phyloP scores from a whole-genome alignment of 2,113 vertebrate species.

The Astur gentilis region DNA sequence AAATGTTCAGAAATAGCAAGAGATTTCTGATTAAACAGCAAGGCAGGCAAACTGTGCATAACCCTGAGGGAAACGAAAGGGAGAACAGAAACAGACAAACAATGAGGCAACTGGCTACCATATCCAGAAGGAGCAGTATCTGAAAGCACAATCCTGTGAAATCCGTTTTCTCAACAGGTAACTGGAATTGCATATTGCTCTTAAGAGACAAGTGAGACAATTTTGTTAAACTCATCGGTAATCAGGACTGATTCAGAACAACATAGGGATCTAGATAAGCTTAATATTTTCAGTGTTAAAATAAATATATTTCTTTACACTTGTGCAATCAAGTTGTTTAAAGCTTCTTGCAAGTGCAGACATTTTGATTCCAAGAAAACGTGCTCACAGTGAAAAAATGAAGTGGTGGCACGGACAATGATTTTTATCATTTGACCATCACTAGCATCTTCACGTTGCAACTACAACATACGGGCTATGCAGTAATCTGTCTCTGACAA shows the following conservation, averaged over 20 bases:
- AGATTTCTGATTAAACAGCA: slow-evolving; percentile 13
- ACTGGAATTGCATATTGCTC: not conserved
- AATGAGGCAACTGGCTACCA: not conserved
- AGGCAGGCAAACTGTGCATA: not conserved
- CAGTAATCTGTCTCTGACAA: not conserved
- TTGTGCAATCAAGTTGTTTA: not conserved
- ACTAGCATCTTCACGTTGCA: not conserved
- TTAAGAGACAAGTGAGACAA: not conserved
- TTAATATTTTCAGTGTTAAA: not conserved
- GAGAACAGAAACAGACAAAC: slow-evolving; percentile 40
- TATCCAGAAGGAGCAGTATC: not conserved
- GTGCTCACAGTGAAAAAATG: not conserved
- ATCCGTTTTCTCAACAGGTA: not conserved
- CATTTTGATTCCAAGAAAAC: not conserved
- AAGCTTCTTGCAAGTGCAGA: not conserved
- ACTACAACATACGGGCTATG: not conserved
- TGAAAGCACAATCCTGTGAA: not conserved
- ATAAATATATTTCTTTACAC: not conserved
- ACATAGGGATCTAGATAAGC: not conserved
- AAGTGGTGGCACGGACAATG: not conserved
- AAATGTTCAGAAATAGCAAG: slow-evolving; percentile 22
- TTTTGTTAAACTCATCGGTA: not conserved
- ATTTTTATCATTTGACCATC: not conserved
- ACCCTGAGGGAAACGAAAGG: slow-evolving; percentile 21
- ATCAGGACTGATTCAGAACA: not conserved